Evolutionary conservation across 1,140 invertebrate genomes (phyloP).

Genomic region (Leguminivora glycinivorella): DNA sequence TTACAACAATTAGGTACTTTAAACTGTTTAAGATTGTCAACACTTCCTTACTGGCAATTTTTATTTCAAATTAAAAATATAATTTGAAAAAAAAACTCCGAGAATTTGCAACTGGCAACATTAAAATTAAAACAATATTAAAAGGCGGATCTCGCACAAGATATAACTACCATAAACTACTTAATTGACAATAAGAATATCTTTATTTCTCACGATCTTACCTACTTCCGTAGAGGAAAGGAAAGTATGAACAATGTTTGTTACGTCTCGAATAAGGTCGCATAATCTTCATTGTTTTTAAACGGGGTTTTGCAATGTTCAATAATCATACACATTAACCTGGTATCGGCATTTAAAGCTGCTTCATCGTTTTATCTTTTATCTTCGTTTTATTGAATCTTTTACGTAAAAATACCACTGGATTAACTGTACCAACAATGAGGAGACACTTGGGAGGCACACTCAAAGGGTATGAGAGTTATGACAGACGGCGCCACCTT

Average conservation of each 20-base stretch:
- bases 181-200: constrained; percentile 26
- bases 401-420: no score
- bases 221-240: constrained; percentile 12
- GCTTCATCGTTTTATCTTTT: no score
- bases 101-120: neutral
- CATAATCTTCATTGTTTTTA: constrained; percentile 1
- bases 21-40: neutral
- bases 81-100: neutral
- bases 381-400: no score
- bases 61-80: no score
- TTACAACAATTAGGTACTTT: no score
- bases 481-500: no score
- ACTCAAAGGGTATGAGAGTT: no score
- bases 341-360: neutral
- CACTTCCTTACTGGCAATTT: no score
- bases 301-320: neutral
- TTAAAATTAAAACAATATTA: constrained; percentile 15
- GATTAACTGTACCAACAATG: no score
- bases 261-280: constrained; percentile 8
- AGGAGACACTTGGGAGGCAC: no score
- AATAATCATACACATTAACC: neutral
- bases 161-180: constrained; percentile 15
- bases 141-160: constrained; percentile 19
- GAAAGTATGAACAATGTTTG: constrained; percentile 24
- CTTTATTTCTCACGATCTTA: constrained; percentile 26